Base-by-base conservation (phyloP, 2,113 vertebrate species). In the Apodemus sylvaticus region DNA sequence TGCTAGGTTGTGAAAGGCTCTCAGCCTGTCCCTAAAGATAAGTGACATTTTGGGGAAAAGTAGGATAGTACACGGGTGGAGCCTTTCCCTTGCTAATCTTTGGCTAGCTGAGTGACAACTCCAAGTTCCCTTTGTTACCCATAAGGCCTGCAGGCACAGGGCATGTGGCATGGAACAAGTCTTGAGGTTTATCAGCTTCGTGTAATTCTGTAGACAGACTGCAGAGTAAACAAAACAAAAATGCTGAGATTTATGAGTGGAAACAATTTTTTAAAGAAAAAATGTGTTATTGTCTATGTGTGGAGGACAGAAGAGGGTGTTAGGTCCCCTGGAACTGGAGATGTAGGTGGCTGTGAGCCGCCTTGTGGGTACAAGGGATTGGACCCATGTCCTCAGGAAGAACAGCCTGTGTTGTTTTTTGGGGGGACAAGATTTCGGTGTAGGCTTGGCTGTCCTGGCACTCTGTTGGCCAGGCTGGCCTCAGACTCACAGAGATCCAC, bases 101-200 rank as follows among this genome's bases (percentile, higher is more conserved):
- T 48, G 39, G 39, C 73, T 36, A 70, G 53, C n/a, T 8, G 71
- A 42, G 51, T 74, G 55, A 45, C 17, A 36, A 17, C 29, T 22
- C 58, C 55, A 36, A 48, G 29, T 62, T 48, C 48, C 53, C 53
- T 51, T 13, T 51, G 19, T 48, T 11, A 13, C 55, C 53, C 34
- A 14, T 51, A 36, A 77, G 55, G 42, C n/a, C 39, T 89, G 53
- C 20, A 70, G 34, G 19, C 62, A 36, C 73, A 26, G 58, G n/a
- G 31, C 39, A 71, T 10, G 13, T 36, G 78, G 90, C 77, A 51
- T 48, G 58, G 48, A 91, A 12, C 31, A 11, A 10, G 13, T 96
- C 94, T 98, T 98, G 98, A n/a, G n/a, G 96, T 98, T 98, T 98
- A 98, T 98, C 98, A 97, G 98, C 98, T 98, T 97, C 96, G 98